Base-by-base conservation (phyloP, 2,888 invertebrate genomes). In the Quadroppia sp. region DNA sequence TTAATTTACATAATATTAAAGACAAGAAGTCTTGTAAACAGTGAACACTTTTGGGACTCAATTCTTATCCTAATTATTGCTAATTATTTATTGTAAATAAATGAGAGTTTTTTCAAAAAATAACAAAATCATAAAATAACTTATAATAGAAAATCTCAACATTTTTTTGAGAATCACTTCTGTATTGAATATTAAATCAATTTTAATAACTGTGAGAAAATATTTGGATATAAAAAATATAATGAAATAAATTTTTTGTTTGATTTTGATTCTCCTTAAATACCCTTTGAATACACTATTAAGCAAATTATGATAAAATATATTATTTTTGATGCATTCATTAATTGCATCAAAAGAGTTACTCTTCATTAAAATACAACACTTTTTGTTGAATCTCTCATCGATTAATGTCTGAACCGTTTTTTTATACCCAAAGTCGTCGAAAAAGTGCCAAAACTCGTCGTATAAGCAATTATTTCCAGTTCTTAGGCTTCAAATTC, bases 381-480 rank as follows among this genome's bases (percentile, higher is more conserved):
- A 61, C 61, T 61, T n/a, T 61, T 61, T 25, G 61, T 25, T 17
- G 11, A 28, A 32, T 32, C 15, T 32, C 61, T 61, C n/a, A n/a
- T 17, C 1, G 25, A 17, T 32, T 61, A 15, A 32, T 32, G 32
- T 32, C 32, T 32, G 32, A 32, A n/a, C 28, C 15, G 1, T 11
- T 59, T 20, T 59, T 20, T 59, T 30, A 15, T 20, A 17, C 25
- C 32, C 32, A 32, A n/a, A n/a, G n/a, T n/a, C n/a, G n/a, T n/a
- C n/a, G n/a, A 61, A 17, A 61, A 61, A 61, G 1, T 30, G 17
- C 17, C n/a, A 61, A n/a, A 17, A 32, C 32, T 9, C 25, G 61
- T 28, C 36, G 20, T 15, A 20, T 67, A 67, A 67, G 67, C 67
- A 67, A 67, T 67, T 67, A 67, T 67, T 67, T 67, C 67, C n/a